Percentiles rank a stretch among this genome's conserved stretches.
phyloP scores from a whole-genome alignment of 2,113 vertebrate species.

The Thamnaconus septentrionalis region DNA sequence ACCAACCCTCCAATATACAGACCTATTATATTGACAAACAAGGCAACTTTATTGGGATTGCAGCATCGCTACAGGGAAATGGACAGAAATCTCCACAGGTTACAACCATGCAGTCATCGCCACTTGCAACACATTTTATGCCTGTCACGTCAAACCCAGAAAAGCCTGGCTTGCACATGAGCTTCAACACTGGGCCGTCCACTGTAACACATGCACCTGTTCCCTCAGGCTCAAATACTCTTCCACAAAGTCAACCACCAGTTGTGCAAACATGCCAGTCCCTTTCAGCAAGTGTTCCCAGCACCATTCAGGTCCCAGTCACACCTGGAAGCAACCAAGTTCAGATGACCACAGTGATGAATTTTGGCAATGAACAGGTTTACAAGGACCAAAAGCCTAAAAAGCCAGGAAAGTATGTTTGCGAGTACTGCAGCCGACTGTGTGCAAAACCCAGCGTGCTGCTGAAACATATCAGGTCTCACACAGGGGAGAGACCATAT shows the following conservation, averaged over 20 bases:
- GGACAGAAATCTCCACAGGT: conserved; percentile 70
- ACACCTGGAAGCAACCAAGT: conserved; percentile 84
- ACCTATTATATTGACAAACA: conserved; percentile 77
- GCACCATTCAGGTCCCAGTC: conserved; percentile 83
- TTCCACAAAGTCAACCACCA: conserved; percentile 87
- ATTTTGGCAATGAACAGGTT: conserved; percentile 83
- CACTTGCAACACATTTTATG: conserved; percentile 71
- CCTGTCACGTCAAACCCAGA: conserved; percentile 74
- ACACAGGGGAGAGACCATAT: conserved; percentile 96
- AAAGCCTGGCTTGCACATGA: conserved; percentile 80
- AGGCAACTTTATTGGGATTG: conserved; percentile 74
- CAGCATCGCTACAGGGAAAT: conserved; percentile 67
- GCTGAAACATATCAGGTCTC: conserved; percentile 96
- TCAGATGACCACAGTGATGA: conserved; percentile 85
- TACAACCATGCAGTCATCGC: conserved; percentile 63
- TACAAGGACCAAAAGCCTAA: conserved; percentile 96
- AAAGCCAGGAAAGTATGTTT: conserved; percentile 96
- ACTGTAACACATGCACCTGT: conserved; percentile 78
- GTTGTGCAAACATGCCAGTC: conserved; percentile 83
- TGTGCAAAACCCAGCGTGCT: conserved; percentile 98
- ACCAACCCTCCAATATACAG: conserved; percentile 71
- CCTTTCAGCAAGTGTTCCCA: conserved; percentile 82
- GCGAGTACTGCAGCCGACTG: conserved; percentile 92
- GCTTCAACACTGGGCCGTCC: conserved; percentile 80
- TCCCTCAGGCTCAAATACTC: conserved; percentile 81